A percentile compares a stretch with the other conserved stretches of the same genome.
Conservation (phyloP, 2,797 vertebrate genomes). For the Pseudochirops corinnae region DNA sequence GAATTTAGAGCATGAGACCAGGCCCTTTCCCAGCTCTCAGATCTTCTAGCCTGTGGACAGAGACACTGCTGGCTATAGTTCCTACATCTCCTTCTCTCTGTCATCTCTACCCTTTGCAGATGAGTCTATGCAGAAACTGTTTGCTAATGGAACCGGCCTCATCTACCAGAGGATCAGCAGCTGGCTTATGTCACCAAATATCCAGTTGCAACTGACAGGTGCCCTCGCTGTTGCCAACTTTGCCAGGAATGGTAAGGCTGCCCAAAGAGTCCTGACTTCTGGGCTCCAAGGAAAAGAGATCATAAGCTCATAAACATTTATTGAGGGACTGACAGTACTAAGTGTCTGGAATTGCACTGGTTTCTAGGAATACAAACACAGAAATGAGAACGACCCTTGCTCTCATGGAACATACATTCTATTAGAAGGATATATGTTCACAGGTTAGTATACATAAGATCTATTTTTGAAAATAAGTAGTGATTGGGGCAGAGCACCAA, state of each 20-base stretch:
- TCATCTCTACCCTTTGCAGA: constrained; percentile 76
- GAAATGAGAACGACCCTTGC: neutral
- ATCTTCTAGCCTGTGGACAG: neutral
- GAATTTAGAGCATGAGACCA: neutral
- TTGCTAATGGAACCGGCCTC: constrained; percentile 84
- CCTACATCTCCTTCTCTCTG: neutral
- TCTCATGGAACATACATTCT: neutral
- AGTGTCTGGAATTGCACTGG: neutral
- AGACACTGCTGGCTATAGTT: constrained; percentile 13
- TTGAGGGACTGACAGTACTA: neutral
- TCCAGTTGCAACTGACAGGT: constrained; percentile 87
- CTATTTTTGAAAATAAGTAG: neutral
- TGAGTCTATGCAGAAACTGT: constrained; percentile 88
- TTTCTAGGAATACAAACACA: neutral
- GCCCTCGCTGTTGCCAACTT: constrained; percentile 87
- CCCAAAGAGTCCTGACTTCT: neutral
- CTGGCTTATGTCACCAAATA: constrained; percentile 87
- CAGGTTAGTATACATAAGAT: neutral
- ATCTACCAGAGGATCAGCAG: constrained; percentile 86
- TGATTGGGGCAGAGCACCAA: neutral
- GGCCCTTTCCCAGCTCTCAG: neutral
- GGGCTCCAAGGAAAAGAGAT: neutral
- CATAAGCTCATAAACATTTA: neutral
- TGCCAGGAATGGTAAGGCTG: constrained; percentile 85
- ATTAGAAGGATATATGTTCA: neutral